phyloP scores from a whole-genome alignment of 2,797 vertebrate genomes.

The Loris lydekkerianus region DNA sequence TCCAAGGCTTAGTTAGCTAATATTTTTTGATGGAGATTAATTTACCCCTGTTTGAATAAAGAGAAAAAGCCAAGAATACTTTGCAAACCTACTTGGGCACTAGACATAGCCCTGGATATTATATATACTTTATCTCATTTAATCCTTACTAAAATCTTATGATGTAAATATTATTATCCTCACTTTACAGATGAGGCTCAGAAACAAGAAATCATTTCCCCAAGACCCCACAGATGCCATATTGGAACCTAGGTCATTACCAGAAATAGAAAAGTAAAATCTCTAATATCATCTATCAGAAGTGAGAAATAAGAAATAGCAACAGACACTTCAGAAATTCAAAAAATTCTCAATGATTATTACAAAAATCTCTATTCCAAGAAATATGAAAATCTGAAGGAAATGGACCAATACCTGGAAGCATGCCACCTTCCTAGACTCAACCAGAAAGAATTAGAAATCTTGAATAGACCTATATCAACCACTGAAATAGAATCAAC shows the following conservation, averaged over 20 bases:
- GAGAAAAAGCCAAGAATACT: background rate
- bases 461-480: too few relatives aligned
- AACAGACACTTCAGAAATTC: too few relatives aligned
- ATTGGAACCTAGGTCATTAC: background rate
- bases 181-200: conserved; percentile 21
- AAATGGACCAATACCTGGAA: too few relatives aligned
- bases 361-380: too few relatives aligned
- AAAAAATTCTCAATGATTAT: too few relatives aligned
- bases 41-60: background rate
- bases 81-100: background rate
- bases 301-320: too few relatives aligned
- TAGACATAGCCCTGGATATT: background rate
- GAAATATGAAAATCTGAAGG: too few relatives aligned
- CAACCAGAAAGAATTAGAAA: too few relatives aligned
- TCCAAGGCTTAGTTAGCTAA: background rate
- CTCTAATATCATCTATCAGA: too few relatives aligned
- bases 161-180: background rate
- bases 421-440: too few relatives aligned
- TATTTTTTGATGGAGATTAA: background rate
- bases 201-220: conserved; percentile 1
- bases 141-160: background rate
- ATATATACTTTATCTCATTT: background rate
- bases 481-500: too few relatives aligned
- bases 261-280: too few relatives aligned
- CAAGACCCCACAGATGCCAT: background rate